Base-by-base conservation (phyloP, 2,888 invertebrate genomes). In the Philonicus albiceps region DNA sequence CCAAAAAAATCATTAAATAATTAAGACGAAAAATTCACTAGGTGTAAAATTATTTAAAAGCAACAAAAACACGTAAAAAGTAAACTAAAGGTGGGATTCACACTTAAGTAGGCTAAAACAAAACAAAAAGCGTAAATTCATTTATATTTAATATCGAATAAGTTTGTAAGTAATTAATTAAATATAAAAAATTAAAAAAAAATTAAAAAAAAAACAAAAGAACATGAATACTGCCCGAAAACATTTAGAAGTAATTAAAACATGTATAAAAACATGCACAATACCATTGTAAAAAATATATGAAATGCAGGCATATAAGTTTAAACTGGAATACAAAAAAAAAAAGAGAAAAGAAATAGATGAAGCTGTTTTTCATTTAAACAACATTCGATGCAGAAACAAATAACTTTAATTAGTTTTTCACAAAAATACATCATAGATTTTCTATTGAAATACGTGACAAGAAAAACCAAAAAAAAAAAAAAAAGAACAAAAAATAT, bases 181-280 rank as follows among this genome's bases (percentile, higher is more conserved):
- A 53, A 53, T n/a, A 53, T n/a, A 55, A 53, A 81, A 53, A 81
- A 30, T 19, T 22, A 11, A 37, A 37, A 55, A 53, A 81, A 53
- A 81, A 30, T 19, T 22, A 31, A 49, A 81, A 81, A 81, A 55
- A 37, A 80, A 80, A 80, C 80, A 80, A 80, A 80, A 53, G 53
- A 40, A 81, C 64, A 81, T 81, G 81, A 37, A 81, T 34, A 81
- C 81, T 81, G 81, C 81, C 81, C 64, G 53, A 34, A 81, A 64
- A 80, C 83, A 34, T 64, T n/a, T 83, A 76, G 78, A 83, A 16
- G 37, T 73, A 80, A 30, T 30, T 43, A 13, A n/a, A 86, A 53
- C 30, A 86, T 86, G 75, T 64, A 81, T 43, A 80, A 72, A 53
- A n/a, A 53, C 13, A 84, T 40, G 22, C 49, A 55, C 19, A 22